Percentiles rank a stretch among this genome's conserved stretches.
phyloP scores from a whole-genome alignment of 2,888 invertebrate genomes.

The Campoletis raptor region DNA sequence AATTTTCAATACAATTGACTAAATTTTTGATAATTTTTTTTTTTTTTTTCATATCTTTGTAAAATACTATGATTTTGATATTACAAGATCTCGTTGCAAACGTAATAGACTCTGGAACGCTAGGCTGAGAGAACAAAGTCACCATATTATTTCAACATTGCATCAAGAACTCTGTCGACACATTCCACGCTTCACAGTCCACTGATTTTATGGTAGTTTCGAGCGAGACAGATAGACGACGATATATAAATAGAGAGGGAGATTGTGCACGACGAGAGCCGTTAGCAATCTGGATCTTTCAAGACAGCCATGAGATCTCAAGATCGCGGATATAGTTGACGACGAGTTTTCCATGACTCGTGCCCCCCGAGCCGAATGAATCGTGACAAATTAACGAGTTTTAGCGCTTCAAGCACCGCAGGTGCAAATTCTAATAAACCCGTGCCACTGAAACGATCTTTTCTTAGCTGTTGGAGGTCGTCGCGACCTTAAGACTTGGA shows the following conservation, averaged over 20 bases:
- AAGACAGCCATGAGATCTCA: constrained; percentile 52
- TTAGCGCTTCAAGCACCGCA: constrained; percentile 29
- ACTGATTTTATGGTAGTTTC: constrained; percentile 79
- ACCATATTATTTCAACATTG: constrained; percentile 57
- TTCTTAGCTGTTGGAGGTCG: background rate
- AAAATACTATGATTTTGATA: background rate
- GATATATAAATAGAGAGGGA: constrained; percentile 41
- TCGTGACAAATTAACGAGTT: constrained; percentile 63
- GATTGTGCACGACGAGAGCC: constrained; percentile 45
- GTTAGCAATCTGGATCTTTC: constrained; percentile 55
- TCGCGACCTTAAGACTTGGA: background rate
- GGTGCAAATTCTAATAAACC: constrained; percentile 49
- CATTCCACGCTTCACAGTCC: constrained; percentile 80
- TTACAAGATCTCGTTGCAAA: constrained; percentile 23
- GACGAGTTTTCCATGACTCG: constrained; percentile 60
- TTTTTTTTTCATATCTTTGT: background rate
- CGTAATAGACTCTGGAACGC: constrained; percentile 12
- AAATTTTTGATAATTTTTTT: background rate
- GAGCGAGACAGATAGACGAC: constrained; percentile 39
- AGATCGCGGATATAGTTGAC: constrained; percentile 60
- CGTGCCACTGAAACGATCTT: constrained; percentile 31
- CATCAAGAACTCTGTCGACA: constrained; percentile 69
- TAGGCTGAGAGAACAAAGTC: constrained; percentile 32
- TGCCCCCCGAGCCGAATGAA: constrained; percentile 58
- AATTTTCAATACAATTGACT: too few species aligned